These are phyloP conservation scores for Andrena marginata DNA, from an alignment of 2,888 invertebrate genomes.

Conservation along the genomic window DNA sequence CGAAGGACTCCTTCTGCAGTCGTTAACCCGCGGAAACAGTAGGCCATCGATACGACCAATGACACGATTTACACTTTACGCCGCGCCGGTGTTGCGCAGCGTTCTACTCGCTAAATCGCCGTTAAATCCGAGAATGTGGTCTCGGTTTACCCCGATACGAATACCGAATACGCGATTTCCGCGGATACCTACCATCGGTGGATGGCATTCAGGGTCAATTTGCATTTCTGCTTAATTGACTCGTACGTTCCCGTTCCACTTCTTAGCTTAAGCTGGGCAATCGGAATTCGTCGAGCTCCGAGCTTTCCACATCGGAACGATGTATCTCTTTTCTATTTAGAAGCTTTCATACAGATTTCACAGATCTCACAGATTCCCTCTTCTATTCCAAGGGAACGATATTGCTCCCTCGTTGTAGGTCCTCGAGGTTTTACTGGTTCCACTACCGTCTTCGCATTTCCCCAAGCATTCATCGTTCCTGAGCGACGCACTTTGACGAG, in stretches of 20 bases:
- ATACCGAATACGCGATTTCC: slow-evolving; percentile 51
- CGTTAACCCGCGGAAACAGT: slow-evolving; percentile 25
- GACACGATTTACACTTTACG: slow-evolving; percentile 64
- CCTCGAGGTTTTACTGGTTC: no score
- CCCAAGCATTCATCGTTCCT: background rate
- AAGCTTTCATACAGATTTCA: no score
- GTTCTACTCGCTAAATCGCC: slow-evolving; percentile 53
- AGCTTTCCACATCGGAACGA: no score
- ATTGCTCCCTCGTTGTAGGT: no score
- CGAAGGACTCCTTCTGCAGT: slow-evolving; percentile 20
- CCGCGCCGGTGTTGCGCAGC: slow-evolving; percentile 38
- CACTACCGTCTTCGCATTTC: no score
- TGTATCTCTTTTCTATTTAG: no score
- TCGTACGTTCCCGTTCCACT: slow-evolving; percentile 1
- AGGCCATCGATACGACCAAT: slow-evolving; percentile 20
- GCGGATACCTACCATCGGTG: slow-evolving; percentile 32
- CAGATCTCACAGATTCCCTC: no score
- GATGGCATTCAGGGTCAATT: slow-evolving; percentile 28
- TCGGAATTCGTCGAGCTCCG: background rate
- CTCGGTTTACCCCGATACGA: slow-evolving; percentile 56
- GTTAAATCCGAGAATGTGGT: slow-evolving; percentile 52
- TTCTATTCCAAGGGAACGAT: no score
- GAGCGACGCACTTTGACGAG: slow-evolving; percentile 4
- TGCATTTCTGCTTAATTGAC: slow-evolving; percentile 39
- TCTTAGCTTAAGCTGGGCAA: background rate